phyloP scores from a whole-genome alignment of 2,113 vertebrate species.

The Suncus etruscus region DNA sequence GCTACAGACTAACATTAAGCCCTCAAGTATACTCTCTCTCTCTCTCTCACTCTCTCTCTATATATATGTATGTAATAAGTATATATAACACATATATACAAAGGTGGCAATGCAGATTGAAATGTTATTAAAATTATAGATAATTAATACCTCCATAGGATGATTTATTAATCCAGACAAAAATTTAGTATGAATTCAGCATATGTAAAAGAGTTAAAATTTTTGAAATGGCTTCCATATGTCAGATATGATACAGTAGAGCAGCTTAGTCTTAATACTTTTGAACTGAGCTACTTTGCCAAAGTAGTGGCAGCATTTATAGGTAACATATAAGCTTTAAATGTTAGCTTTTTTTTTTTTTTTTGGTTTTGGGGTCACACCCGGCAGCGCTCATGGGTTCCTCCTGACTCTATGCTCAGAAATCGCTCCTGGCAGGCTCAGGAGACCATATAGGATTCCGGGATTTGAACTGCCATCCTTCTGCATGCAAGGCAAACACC shows the following conservation, averaged over 20 bases:
- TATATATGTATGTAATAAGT: too few species aligned
- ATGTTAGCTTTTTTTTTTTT: constrained; percentile 12
- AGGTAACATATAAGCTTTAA: constrained; percentile 32
- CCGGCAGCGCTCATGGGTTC: too few species aligned
- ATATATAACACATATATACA: too few species aligned
- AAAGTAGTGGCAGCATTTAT: constrained; percentile 18
- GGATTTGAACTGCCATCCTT: too few species aligned
- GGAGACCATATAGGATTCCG: too few species aligned
- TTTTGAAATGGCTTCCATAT: constrained; percentile 25
- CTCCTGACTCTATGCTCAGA: too few species aligned
- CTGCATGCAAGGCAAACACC: too few species aligned
- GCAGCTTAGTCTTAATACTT: neutral
- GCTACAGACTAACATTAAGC: constrained; percentile 46
- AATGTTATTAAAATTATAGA: too few species aligned
- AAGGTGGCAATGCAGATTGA: too few species aligned
- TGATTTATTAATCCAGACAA: constrained; percentile 45
- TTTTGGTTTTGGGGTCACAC: too few species aligned
- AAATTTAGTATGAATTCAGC: constrained; percentile 27
- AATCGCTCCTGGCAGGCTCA: too few species aligned
- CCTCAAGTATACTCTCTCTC: neutral
- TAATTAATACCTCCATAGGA: neutral
- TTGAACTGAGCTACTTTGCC: neutral
- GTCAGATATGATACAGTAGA: neutral
- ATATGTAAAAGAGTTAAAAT: constrained; percentile 45
- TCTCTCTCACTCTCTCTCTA: too few species aligned